Evolutionary conservation across 2,113 vertebrate species (phyloP), one percentile per base, ranked within the genome.

Genomic region (Thunnus maccoyii): DNA sequence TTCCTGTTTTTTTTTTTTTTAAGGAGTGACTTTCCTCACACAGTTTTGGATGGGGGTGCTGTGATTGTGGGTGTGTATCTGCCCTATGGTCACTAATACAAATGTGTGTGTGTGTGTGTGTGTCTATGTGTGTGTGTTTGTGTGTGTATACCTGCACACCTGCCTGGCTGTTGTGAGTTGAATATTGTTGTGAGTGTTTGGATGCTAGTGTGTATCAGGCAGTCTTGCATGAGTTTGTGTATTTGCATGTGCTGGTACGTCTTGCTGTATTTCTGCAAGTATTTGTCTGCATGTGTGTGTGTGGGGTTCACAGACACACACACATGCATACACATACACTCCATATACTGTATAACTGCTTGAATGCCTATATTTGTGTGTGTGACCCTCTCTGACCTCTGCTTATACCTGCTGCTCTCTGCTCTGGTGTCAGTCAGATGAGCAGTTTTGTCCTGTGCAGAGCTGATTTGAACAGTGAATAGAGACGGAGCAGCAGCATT

Each of bases 11-110:
- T 64, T 60, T 74, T 88, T 79, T 78, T 81, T 81, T 93, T 75
- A 86, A 96, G 95, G 95, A 97, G 96, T 97, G 96, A 97, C 96
- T 99, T 97, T 97, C 95, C 95, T 95, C 86, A 94, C 91, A 85
- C 86, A 84, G 67, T 92, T 91, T 91, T 79, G 79, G 80, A 82
- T n/a, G 32, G 64, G 54, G 70, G 8, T 17, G 18, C 57, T 70
- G 57, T 76, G 73, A 73, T 60, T 76, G 75, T 32, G 54, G 17
- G 14, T 72, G 70, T 51, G 27, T 64, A 55, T 65, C 41, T 54
- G 58, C 65, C 70, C 82, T 57, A 14, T 41, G 78, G 82, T 83
- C 80, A 80, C 78, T 41, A 41, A 41, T 67, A 57, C 47, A 73
- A 58, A 63, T 70, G 11, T 79, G 85, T 73, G 85, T 86, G 83